phyloP scores from a whole-genome alignment of 2,888 invertebrate species.

The Diadromus collaris region DNA sequence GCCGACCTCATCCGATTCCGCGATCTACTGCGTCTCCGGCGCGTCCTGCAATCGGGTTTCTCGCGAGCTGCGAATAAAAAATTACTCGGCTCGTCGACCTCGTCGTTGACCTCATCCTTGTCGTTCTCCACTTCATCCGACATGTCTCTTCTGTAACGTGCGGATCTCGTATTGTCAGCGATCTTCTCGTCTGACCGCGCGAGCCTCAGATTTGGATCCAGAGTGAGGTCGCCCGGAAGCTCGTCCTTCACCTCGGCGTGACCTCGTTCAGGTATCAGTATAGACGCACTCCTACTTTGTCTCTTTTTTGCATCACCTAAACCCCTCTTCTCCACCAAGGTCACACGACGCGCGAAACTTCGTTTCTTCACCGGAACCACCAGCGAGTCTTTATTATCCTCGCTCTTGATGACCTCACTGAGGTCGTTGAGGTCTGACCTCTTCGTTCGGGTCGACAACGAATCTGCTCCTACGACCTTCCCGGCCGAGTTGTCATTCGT shows the following conservation, averaged over 20 bases:
- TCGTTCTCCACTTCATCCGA: conserved; percentile 49
- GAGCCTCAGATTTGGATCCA: conserved; percentile 56
- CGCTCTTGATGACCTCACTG: neutral
- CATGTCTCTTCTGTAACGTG: conserved; percentile 47
- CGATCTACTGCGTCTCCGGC: conserved; percentile 47
- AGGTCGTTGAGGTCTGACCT: conserved; percentile 24
- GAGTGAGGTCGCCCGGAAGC: conserved; percentile 47
- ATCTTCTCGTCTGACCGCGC: conserved; percentile 36
- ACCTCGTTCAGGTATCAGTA: conserved; percentile 59
- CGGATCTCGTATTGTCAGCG: neutral
- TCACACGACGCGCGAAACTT: conserved; percentile 50
- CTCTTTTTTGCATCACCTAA: conserved; percentile 17
- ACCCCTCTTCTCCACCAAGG: conserved; percentile 56
- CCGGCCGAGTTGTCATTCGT: neutral
- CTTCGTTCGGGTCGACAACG: conserved; percentile 22
- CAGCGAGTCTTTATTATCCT: conserved; percentile 29
- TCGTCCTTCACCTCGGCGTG: conserved; percentile 57
- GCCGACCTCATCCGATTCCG: conserved; percentile 33
- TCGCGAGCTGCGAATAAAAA: conserved; percentile 55
- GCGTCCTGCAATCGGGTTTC: conserved; percentile 40
- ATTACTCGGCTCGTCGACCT: conserved; percentile 50
- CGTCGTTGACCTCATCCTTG: conserved; percentile 45
- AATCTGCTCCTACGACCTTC: neutral
- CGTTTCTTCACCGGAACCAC: conserved; percentile 59
- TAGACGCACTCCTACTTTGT: conserved; percentile 46